Conservation (phyloP, 2,888 invertebrate species). For the Scotopteryx bipunctaria region DNA sequence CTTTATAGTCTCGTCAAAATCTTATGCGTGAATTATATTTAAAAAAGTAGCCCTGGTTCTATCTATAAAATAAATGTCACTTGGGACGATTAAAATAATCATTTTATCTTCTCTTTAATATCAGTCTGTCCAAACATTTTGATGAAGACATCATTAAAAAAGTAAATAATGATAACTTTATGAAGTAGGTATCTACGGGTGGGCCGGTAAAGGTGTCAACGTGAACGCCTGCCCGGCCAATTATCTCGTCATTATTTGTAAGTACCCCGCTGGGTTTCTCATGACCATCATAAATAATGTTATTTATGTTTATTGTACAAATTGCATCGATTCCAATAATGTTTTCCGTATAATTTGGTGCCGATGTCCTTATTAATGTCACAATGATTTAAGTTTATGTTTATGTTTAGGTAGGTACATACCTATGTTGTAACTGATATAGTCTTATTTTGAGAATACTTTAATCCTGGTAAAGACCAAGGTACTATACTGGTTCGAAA, state of each 20-base stretch:
- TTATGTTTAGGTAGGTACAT: not conserved
- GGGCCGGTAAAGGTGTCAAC: conserved; percentile 30
- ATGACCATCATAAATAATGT: conserved; percentile 22
- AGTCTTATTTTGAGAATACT: too few species aligned
- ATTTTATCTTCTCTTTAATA: too few species aligned
- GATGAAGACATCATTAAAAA: conserved; percentile 19
- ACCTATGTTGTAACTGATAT: too few species aligned
- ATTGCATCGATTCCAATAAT: conserved; percentile 21
- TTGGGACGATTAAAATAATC: too few species aligned
- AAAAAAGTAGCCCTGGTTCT: too few species aligned
- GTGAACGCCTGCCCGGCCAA: conserved; percentile 16
- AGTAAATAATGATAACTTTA: conserved; percentile 20
- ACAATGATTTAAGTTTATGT: not conserved
- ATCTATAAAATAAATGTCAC: too few species aligned
- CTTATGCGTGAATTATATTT: too few species aligned
- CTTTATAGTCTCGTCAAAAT: too few species aligned
- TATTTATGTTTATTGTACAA: conserved; percentile 26
- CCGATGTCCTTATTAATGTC: conserved; percentile 4
- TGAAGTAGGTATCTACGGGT: conserved; percentile 23
- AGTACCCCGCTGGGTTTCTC: conserved; percentile 29
- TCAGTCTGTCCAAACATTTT: conserved; percentile 2
- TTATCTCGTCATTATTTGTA: conserved; percentile 30
- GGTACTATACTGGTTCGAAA: too few species aligned
- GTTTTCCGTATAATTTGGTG: conserved; percentile 13
- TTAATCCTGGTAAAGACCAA: too few species aligned